These are phyloP conservation scores for Lycodopsis pacificus DNA, from an alignment of 2,797 vertebrate genomes.

Conservation along the genomic window DNA sequence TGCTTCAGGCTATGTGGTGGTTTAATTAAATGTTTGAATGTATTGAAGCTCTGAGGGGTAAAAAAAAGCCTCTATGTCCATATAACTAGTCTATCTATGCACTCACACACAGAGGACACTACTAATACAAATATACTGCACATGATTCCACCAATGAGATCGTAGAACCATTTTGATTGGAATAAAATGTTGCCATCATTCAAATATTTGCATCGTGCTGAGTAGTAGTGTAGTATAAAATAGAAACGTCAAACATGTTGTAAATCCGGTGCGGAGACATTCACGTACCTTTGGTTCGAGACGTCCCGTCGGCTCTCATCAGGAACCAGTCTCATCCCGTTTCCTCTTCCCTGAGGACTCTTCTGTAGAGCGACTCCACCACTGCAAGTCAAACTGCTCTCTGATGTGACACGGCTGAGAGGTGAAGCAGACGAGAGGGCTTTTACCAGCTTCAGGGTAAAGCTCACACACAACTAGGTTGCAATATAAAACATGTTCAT, in stretches of 20 bases:
- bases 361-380: constrained; percentile 66
- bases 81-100: not conserved
- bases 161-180: too few species aligned
- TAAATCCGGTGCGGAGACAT: too few species aligned
- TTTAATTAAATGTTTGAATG: not conserved
- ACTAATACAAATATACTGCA: too few species aligned
- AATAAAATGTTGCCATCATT: too few species aligned
- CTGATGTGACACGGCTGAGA: constrained; percentile 76
- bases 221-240: too few species aligned
- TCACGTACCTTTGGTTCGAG: constrained; percentile 20
- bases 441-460: constrained; percentile 2
- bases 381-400: constrained; percentile 78
- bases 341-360: constrained; percentile 72
- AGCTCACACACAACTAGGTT: not conserved
- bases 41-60: not conserved
- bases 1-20: not conserved
- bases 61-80: not conserved
- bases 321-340: constrained; percentile 55
- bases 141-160: too few species aligned
- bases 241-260: too few species aligned
- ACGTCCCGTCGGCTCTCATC: constrained; percentile 7
- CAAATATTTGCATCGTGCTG: too few species aligned
- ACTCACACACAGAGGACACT: not conserved
- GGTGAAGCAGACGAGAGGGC: constrained; percentile 15
- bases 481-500: constrained; percentile 28